phyloP scores from a whole-genome alignment of 2,888 invertebrate species.

The Seladonia tumulorum region DNA sequence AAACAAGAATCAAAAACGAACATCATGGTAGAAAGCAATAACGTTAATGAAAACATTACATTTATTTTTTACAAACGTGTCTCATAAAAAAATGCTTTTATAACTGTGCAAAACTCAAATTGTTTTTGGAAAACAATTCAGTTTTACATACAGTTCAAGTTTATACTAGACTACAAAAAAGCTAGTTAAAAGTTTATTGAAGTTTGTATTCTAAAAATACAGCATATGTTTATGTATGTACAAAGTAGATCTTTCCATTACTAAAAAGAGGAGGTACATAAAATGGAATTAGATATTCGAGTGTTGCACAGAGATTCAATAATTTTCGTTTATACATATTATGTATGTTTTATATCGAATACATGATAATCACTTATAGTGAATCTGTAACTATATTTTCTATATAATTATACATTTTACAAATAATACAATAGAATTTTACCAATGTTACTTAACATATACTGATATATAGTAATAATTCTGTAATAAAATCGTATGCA shows the following conservation, averaged over 20 bases:
- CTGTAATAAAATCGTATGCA: constrained; percentile 24
- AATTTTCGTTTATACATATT: constrained; percentile 24
- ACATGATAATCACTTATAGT: constrained; percentile 23
- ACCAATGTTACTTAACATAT: constrained; percentile 34
- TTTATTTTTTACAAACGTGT: constrained; percentile 45
- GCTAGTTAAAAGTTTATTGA: constrained; percentile 9
- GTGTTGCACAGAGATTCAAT: constrained; percentile 36
- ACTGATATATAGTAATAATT: constrained; percentile 18
- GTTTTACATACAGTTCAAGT: constrained; percentile 16
- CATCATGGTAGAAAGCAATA: constrained; percentile 37
- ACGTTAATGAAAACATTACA: constrained; percentile 51
- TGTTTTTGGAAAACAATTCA: constrained; percentile 41
- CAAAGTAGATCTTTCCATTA: constrained; percentile 30
- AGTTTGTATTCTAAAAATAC: constrained; percentile 29
- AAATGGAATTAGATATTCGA: constrained; percentile 24
- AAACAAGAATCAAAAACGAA: background rate
- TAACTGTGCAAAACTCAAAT: constrained; percentile 38
- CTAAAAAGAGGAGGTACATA: constrained; percentile 13
- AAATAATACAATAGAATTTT: constrained; percentile 40
- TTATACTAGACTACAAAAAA: constrained; percentile 33
- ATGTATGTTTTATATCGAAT: constrained; percentile 34
- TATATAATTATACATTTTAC: constrained; percentile 44
- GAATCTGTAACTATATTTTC: constrained; percentile 30
- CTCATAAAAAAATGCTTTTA: constrained; percentile 42
- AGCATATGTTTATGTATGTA: constrained; percentile 27